phyloP scores from a whole-genome alignment of 35 echinoderm and acorn worm species.

The Stichopus chloronotus region DNA sequence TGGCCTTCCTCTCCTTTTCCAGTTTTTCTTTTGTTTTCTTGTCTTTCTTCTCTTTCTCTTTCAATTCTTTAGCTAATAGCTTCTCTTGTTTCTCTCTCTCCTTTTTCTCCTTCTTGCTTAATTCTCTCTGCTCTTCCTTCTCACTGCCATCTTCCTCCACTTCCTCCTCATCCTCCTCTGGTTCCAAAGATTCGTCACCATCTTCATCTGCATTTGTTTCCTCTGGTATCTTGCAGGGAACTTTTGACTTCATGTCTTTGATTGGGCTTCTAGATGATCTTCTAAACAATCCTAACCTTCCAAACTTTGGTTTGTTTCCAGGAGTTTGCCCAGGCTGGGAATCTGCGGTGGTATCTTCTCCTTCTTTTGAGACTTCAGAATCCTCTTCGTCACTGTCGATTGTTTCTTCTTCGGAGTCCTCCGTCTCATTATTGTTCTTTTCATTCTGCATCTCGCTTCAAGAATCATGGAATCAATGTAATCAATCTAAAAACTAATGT shows the following conservation, averaged over 20 bases:
- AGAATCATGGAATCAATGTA: not conserved
- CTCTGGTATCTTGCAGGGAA: not conserved
- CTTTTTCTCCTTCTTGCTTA: constrained; percentile 25
- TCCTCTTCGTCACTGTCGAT: constrained; percentile 52
- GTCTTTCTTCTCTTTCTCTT: constrained; percentile 8
- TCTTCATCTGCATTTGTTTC: constrained; percentile 34
- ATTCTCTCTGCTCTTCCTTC: constrained; percentile 5
- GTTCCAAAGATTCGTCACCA: constrained; percentile 29
- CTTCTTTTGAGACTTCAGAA: not conserved
- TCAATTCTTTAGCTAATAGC: constrained; percentile 12
- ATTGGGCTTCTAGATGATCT: constrained; percentile 67
- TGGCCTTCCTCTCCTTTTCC: constrained; percentile 30
- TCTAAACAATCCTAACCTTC: constrained; percentile 63
- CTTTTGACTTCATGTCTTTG: constrained; percentile 15
- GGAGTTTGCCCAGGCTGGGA: not conserved
- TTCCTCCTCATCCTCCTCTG: constrained; percentile 12
- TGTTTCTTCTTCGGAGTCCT: constrained; percentile 49
- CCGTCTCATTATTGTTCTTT: constrained; percentile 3
- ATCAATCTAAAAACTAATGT: not conserved
- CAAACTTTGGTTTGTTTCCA: constrained; percentile 47
- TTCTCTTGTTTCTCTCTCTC: constrained; percentile 30
- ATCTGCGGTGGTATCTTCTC: not conserved
- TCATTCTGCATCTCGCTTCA: not conserved
- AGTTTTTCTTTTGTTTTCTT: constrained; percentile 1
- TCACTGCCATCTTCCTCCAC: not conserved